Percentiles rank a stretch among this genome's conserved stretches.
Conservation (phyloP, 2,113 vertebrate genomes). For the Campylorhamphus procurvoides region DNA sequence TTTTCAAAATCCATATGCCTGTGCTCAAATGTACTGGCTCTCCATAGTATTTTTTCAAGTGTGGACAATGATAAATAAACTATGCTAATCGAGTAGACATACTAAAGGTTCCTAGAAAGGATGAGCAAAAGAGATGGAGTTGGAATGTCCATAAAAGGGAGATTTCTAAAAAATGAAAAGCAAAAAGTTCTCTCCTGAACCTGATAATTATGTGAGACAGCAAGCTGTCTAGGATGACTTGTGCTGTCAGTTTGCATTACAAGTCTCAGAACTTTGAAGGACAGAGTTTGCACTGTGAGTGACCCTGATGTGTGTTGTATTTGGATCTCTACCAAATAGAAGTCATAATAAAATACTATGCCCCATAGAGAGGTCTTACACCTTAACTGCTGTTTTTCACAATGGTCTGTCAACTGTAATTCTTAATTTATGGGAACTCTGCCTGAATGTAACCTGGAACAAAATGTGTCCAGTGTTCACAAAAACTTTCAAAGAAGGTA, state of each 20-base stretch:
- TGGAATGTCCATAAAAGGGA: constrained; percentile 81
- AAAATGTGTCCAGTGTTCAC: constrained; percentile 76
- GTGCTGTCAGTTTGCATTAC: constrained; percentile 73
- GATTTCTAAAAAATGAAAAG: constrained; percentile 78
- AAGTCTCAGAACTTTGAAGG: background rate
- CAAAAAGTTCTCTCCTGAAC: constrained; percentile 78
- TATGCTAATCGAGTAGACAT: constrained; percentile 75
- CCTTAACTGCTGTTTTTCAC: background rate
- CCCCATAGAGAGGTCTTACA: background rate
- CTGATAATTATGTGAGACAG: constrained; percentile 77
- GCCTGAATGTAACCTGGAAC: constrained; percentile 78
- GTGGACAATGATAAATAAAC: constrained; percentile 78
- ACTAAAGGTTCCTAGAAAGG: constrained; percentile 76
- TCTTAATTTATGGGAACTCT: constrained; percentile 75
- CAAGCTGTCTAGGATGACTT: constrained; percentile 72
- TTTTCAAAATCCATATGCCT: background rate
- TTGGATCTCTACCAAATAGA: constrained; percentile 11
- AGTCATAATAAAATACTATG: constrained; percentile 20
- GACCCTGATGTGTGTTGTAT: background rate
- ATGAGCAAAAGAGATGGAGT: constrained; percentile 78
- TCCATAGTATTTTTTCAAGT: background rate
- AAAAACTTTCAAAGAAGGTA: constrained; percentile 77
- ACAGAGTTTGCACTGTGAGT: background rate
- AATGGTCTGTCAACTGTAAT: background rate
- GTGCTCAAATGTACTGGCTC: background rate